A percentile compares a stretch with the other conserved stretches of the same genome.
phyloP scores from a whole-genome alignment of 2,888 invertebrate species.

The Chaitophorus viminalis region DNA sequence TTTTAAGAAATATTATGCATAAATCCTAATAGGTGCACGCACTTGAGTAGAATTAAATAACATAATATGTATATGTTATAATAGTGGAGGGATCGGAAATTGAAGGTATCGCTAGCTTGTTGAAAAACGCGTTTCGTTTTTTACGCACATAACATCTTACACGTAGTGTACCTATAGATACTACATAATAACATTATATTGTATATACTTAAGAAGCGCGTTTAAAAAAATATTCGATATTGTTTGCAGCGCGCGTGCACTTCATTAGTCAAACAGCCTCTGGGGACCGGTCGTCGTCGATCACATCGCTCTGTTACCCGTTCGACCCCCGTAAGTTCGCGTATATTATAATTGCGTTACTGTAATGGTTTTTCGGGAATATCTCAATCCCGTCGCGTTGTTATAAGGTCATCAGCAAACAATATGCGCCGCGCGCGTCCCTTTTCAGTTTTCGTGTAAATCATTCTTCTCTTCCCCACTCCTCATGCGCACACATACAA shows the following conservation, averaged over 20 bases:
- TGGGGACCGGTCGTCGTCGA: conserved; percentile 31
- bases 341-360: conserved; percentile 45
- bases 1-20: background rate
- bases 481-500: background rate
- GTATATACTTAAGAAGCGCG: background rate
- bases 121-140: background rate
- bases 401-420: conserved; percentile 59
- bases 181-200: background rate
- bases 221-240: background rate
- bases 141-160: background rate
- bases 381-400: conserved; percentile 46
- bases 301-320: too few relatives aligned
- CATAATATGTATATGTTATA: too few relatives aligned
- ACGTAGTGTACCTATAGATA: background rate
- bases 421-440: conserved; percentile 47
- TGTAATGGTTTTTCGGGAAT: conserved; percentile 57
- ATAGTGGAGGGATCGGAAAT: background rate
- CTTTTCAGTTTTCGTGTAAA: conserved; percentile 57
- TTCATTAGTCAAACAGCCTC: conserved; percentile 30
- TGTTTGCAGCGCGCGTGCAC: background rate
- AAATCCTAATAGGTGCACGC: background rate
- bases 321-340: background rate
- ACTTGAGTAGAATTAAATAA: background rate
- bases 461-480: conserved; percentile 25
- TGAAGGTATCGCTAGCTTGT: background rate